A percentile compares a stretch with the other conserved stretches of the same genome.
These are phyloP conservation scores for Sus cebifrons DNA, from an alignment of 2,797 vertebrate species.

Conservation along the genomic window DNA sequence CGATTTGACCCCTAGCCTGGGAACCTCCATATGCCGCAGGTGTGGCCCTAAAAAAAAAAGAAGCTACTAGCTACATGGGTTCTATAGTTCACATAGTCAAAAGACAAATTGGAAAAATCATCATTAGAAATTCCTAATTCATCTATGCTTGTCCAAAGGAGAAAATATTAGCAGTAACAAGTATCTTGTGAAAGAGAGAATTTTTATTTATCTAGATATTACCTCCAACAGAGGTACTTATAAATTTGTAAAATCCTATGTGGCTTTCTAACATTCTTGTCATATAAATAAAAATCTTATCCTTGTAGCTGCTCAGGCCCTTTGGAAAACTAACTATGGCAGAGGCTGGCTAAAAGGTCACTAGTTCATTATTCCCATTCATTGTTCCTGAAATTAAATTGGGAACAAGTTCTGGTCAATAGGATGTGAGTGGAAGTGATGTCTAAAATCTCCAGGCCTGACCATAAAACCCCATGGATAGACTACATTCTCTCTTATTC, in stretches of 20 bases:
- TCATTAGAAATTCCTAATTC: conserved; percentile 38
- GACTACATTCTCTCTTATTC: not conserved
- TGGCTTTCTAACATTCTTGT: conserved; percentile 18
- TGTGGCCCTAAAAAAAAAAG: no score
- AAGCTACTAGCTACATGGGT: not conserved
- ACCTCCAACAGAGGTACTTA: conserved; percentile 6
- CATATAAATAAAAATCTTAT: conserved; percentile 22
- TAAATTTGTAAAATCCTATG: conserved; percentile 38
- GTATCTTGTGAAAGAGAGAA: not conserved
- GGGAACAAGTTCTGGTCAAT: not conserved
- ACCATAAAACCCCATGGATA: not conserved
- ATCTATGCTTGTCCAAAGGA: not conserved
- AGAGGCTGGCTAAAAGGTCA: not conserved
- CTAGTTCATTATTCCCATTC: not conserved
- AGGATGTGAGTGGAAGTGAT: not conserved
- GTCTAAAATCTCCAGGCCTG: not conserved
- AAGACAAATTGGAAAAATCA: not conserved
- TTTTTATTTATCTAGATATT: conserved; percentile 30
- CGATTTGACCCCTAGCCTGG: no score
- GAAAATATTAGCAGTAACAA: conserved; percentile 12
- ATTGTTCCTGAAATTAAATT: conserved; percentile 44
- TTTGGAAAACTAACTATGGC: not conserved
- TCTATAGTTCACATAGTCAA: conserved; percentile 4
- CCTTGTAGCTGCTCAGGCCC: not conserved
- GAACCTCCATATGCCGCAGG: no score